Base-by-base conservation (phyloP, 2,113 vertebrate species). In the Chloropsis cyanopogon region DNA sequence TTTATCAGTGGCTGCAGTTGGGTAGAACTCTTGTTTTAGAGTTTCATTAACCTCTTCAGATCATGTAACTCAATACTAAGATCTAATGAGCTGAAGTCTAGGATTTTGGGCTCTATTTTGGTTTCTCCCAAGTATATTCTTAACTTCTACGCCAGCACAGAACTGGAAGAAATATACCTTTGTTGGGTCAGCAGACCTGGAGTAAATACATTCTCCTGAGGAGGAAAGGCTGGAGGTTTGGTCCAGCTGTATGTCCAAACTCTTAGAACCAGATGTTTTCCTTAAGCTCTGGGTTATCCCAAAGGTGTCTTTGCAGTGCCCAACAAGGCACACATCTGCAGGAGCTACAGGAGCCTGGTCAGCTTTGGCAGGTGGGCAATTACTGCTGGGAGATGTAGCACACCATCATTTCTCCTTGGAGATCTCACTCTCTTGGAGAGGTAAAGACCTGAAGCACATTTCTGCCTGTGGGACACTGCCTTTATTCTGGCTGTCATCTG, bases 351-450 rank as follows among this genome's bases (percentile, higher is more conserved):
- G 6, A 86, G 68, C 25, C 28, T 63, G 69, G 29, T 29, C 54
- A 65, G 69, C n/a, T 70, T 25, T 25, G 25, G 63, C 80, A 69
- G 41, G 47, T 1, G 2, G 13, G 26, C 0, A 4, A 35, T 69
- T 54, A 21, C n/a, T 50, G 41, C 50, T 31, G 15, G 25, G 33
- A 63, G 23, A 77, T 35, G 35, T 11, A 37, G 71, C 2, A 70
- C 1, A 12, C 16, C 35, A 41, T 7, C 54, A 26, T 14, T 66
- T 78, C 68, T 9, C 35, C 70, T 52, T 25, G 4, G 64, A 75
- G 35, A 64, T 33, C 33, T 69, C 57, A 8, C 56, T n/a, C 56
- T 22, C 0, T 0, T 19, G 17, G 12, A 66, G 39, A 72, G 14
- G 29, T 13, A 16, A 82, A 66, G 37, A n/a, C 20, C 41, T 7